Evolutionary conservation across 2,113 vertebrate species (phyloP).

Genomic region (Pluvialis apricaria): DNA sequence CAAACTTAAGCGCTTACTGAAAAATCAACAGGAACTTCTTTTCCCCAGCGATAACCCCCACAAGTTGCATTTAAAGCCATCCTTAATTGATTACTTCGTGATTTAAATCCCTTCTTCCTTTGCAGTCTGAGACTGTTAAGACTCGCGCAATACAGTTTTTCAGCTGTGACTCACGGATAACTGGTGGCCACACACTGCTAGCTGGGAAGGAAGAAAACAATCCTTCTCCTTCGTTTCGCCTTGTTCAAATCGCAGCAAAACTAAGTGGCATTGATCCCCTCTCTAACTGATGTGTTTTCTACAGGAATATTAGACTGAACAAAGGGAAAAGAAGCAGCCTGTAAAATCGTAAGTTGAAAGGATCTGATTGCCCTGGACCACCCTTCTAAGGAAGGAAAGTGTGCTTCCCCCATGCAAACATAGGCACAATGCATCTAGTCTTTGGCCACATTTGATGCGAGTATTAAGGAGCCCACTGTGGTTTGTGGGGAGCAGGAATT

Average conservation of each 20-base stretch:
- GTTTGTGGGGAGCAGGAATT: not conserved
- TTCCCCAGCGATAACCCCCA: not conserved
- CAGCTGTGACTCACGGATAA: not conserved
- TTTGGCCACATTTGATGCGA: not conserved
- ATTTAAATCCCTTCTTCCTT: not conserved
- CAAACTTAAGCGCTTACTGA: not conserved
- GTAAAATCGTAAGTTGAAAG: not conserved
- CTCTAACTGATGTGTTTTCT: not conserved
- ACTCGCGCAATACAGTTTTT: not conserved
- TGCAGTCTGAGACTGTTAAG: not conserved
- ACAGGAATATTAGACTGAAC: not conserved
- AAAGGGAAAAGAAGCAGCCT: not conserved
- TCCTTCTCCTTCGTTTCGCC: not conserved
- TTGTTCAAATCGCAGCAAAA: not conserved
- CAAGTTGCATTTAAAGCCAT: not conserved
- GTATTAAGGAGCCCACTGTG: not conserved
- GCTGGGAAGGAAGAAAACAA: not conserved
- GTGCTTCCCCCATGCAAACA: not conserved
- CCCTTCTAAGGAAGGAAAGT: not conserved
- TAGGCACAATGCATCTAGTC: not conserved
- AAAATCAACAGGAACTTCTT: not conserved
- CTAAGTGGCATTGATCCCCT: not conserved
- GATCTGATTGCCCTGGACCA: not conserved
- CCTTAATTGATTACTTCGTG: not conserved
- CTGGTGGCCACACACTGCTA: not conserved